A percentile compares a stretch with the other conserved stretches of the same genome.
phyloP scores from a whole-genome alignment of 1,140 invertebrate species.

The Pteromalus puparum region DNA sequence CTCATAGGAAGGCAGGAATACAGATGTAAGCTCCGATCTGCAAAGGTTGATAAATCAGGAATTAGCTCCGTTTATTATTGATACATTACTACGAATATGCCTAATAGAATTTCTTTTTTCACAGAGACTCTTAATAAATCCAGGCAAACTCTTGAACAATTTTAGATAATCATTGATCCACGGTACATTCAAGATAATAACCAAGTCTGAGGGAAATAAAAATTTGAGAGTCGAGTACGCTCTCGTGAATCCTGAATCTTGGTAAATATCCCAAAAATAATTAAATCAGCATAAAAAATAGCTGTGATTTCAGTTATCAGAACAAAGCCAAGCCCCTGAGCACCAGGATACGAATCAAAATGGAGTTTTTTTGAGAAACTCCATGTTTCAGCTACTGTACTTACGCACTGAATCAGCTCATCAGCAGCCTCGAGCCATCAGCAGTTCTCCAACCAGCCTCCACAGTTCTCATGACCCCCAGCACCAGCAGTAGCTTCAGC shows the following conservation, averaged over 20 bases:
- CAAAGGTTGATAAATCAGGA: constrained; percentile 8
- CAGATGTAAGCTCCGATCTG: constrained; percentile 22
- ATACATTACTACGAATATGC: background rate
- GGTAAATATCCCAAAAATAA: background rate
- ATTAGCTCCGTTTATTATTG: background rate
- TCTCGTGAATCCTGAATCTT: background rate
- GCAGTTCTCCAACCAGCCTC: background rate
- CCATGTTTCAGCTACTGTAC: constrained; percentile 53
- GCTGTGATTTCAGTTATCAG: constrained; percentile 41
- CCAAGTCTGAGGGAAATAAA: background rate
- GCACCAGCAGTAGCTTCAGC: background rate
- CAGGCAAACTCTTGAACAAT: background rate
- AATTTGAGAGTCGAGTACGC: background rate
- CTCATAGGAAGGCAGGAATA: constrained; percentile 20
- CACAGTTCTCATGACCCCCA: constrained; percentile 5
- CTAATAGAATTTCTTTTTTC: too few relatives aligned
- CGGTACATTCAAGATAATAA: background rate
- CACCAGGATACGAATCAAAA: constrained; percentile 44
- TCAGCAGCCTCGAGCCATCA: background rate
- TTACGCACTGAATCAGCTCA: constrained; percentile 49
- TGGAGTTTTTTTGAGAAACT: constrained; percentile 53
- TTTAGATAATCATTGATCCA: background rate
- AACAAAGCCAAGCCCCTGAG: constrained; percentile 34
- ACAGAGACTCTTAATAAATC: too few relatives aligned
- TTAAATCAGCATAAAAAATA: constrained; percentile 11